Base-by-base conservation (phyloP, 2,797 vertebrate genomes). In the Pterois miles region DNA sequence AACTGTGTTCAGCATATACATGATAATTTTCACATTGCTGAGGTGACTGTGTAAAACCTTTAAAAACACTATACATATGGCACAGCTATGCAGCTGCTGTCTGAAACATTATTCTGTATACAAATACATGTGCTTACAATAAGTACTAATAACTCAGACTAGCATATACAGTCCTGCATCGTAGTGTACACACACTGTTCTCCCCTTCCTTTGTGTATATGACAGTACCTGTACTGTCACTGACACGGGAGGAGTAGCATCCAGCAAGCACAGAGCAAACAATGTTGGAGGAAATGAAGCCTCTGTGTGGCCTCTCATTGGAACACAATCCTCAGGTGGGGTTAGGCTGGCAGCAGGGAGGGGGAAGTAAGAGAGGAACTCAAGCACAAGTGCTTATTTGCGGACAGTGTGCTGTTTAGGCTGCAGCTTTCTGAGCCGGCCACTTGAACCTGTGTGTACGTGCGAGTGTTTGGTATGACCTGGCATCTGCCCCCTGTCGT, bases 321-420 rank as follows among this genome's bases (percentile, higher is more conserved):
- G 92, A 94, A 92, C 89, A 90, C 67, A 88, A 93, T 90, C 90
- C 92, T 88, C 91, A 93, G 91, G 91, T 93, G 94, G 88, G 83
- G 91, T 90, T 91, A 89, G 82, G 75, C 86, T 71, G 70, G 83
- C 82, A 82, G 78, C 70, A 64, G 80, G 83, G 85, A 81, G 86
- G 77, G 78, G 71, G 43, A 54, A 73, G 80, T 57, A 50, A 29
- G 59, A 83, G 81, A 87, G 85, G 82, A 91, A 86, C 86, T 68
- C 23, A 6, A 77, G 83, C 76, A 40, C 75, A 63, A 82, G 78
- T 57, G 73, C 78, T 83, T 88, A 68, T 90, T 92, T 74, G 75
- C 58, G 1, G 60, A 76, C 57, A 36, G 88, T 74, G 34, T 69
- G 40, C 43, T n/a, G 72, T 75, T 60, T 57, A 71, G 58, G 68